Evolutionary conservation across 1,140 invertebrate species (phyloP).

Genomic region (Acromyrmex echinatior): DNA sequence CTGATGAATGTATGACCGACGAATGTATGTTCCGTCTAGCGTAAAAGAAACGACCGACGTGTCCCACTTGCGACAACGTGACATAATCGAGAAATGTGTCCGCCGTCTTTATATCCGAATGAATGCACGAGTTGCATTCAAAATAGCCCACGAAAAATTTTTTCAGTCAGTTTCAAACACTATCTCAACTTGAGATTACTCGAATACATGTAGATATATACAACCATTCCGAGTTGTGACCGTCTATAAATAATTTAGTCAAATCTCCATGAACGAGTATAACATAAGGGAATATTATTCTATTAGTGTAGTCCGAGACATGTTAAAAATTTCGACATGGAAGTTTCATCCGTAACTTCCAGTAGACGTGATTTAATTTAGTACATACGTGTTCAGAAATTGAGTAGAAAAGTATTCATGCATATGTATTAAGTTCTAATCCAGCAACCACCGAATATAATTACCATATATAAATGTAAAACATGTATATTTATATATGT

Average conservation of each 20-base stretch:
- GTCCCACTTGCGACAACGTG: constrained; percentile 68
- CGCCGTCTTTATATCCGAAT: constrained; percentile 43
- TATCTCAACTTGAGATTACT: background rate
- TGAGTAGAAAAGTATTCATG: background rate
- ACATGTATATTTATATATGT: too few relatives aligned
- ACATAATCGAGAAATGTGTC: constrained; percentile 61
- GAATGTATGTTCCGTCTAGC: background rate
- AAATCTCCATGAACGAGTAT: background rate
- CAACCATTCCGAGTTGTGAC: background rate
- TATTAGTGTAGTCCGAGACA: background rate
- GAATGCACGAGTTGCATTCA: constrained; percentile 49
- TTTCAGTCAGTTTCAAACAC: background rate
- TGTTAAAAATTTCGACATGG: constrained; percentile 13
- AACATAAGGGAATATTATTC: constrained; percentile 23
- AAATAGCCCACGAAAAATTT: constrained; percentile 46
- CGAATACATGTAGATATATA: background rate
- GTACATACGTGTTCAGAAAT: background rate
- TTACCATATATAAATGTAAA: too few relatives aligned
- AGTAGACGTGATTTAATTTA: background rate
- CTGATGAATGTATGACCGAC: constrained; percentile 5
- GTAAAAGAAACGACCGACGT: constrained; percentile 37
- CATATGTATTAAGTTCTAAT: constrained; percentile 7
- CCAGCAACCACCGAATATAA: too few relatives aligned
- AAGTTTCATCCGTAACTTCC: background rate
- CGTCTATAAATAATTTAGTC: constrained; percentile 11